Evolutionary conservation across 2,797 vertebrate genomes (phyloP).

Genomic region (Garrulus glandarius): DNA sequence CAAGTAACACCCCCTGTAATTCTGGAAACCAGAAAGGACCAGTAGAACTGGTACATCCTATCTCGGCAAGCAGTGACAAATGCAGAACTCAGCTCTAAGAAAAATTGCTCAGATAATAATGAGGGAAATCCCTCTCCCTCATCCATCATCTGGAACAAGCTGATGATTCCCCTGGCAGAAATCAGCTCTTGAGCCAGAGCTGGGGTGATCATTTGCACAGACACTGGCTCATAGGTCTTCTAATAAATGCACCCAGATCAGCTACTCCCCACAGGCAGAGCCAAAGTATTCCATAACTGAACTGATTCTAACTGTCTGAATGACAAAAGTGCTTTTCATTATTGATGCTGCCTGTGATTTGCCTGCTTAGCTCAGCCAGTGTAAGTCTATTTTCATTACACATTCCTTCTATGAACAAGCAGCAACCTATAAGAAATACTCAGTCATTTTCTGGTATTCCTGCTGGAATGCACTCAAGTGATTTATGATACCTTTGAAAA

Average conservation of each 20-base stretch:
- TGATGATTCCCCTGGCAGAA: not conserved
- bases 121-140: not conserved
- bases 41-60: not conserved
- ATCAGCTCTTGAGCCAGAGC: not conserved
- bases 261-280: not conserved
- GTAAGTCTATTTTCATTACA: not conserved
- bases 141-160: not conserved
- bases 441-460: not conserved
- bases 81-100: not conserved
- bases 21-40: constrained; percentile 11
- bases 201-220: not conserved
- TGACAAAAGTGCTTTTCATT: not conserved
- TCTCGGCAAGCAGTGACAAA: not conserved
- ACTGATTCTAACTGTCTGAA: not conserved
- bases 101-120: not conserved
- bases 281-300: not conserved
- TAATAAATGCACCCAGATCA: not conserved
- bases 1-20: not conserved
- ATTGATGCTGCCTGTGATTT: not conserved
- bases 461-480: not conserved
- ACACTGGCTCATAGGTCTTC: not conserved
- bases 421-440: not conserved
- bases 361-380: not conserved
- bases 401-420: not conserved
- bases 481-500: not conserved